Percentiles rank a stretch among this genome's conserved stretches.
These are phyloP conservation scores for Tinea semifulvella DNA, from an alignment of 2,888 invertebrate species.

Conservation along the genomic window DNA sequence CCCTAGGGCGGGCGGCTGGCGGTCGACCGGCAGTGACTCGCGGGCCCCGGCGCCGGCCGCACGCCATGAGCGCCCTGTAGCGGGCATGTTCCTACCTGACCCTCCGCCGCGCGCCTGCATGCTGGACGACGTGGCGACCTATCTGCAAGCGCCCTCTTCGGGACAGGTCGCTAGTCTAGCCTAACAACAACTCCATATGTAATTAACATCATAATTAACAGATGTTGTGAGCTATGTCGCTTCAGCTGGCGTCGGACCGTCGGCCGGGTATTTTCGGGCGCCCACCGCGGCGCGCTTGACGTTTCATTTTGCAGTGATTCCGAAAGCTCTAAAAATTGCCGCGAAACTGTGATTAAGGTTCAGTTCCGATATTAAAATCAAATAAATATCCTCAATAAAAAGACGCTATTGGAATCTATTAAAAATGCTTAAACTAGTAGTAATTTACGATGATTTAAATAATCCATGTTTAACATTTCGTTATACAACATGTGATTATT, in stretches of 20 bases:
- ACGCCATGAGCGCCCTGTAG: slow-evolving; percentile 58
- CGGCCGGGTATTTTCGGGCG: slow-evolving; percentile 58
- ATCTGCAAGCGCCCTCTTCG: slow-evolving; percentile 94
- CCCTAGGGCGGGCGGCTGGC: slow-evolving; percentile 13
- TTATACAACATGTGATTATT: too few species aligned
- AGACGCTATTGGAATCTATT: too few species aligned
- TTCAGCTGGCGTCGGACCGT: slow-evolving; percentile 45
- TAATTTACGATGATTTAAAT: too few species aligned
- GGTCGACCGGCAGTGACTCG: slow-evolving; percentile 47
- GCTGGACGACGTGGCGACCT: slow-evolving; percentile 96
- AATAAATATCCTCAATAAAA: too few species aligned
- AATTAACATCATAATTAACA: slow-evolving; percentile 68
- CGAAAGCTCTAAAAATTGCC: too few species aligned
- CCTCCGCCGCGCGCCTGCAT: slow-evolving; percentile 91
- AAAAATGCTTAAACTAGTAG: too few species aligned
- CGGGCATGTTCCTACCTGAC: slow-evolving; percentile 90
- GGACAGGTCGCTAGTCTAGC: slow-evolving; percentile 83
- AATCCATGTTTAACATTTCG: too few species aligned
- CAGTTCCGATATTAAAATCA: too few species aligned
- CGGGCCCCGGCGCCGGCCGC: slow-evolving; percentile 61
- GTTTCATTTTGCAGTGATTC: neutral
- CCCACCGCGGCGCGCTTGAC: neutral
- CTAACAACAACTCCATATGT: slow-evolving; percentile 64
- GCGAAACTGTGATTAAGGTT: too few species aligned
- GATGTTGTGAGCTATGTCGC: slow-evolving; percentile 66